These are phyloP conservation scores for Mustelus asterias DNA, from an alignment of 2,113 vertebrate species.

Conservation along the genomic window DNA sequence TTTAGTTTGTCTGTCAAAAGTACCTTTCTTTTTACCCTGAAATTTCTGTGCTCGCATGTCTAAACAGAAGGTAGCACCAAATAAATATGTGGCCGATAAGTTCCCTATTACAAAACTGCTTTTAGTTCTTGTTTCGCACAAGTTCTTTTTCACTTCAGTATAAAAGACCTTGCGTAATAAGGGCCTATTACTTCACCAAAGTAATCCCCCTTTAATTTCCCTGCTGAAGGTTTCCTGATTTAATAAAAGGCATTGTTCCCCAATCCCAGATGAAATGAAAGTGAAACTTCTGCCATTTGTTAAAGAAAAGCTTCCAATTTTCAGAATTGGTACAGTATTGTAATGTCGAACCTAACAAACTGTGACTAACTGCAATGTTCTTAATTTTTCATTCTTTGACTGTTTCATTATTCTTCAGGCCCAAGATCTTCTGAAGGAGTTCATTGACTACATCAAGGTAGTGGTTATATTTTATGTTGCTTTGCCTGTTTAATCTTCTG, in stretches of 20 bases:
- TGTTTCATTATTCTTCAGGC: conserved; percentile 60
- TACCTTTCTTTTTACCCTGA: neutral
- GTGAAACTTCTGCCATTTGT: neutral
- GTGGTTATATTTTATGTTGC: conserved; percentile 38
- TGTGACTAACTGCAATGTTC: neutral
- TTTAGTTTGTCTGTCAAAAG: neutral
- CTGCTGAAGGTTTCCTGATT: neutral
- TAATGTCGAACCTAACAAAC: too few relatives aligned
- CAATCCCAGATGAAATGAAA: neutral
- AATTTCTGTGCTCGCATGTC: neutral
- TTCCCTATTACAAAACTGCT: neutral
- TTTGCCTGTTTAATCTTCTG: neutral
- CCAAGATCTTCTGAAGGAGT: conserved; percentile 78
- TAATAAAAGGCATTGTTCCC: neutral
- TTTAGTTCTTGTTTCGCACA: neutral
- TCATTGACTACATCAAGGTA: conserved; percentile 85
- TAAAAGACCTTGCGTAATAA: neutral
- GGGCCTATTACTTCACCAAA: neutral
- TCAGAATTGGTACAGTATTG: neutral
- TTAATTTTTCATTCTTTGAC: neutral
- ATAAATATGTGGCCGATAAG: neutral
- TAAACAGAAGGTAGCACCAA: neutral
- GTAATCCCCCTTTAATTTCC: neutral
- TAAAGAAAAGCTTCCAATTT: neutral
- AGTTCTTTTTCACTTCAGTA: neutral